phyloP scores from a whole-genome alignment of 2,113 vertebrate species.

The Varanus komodoensis region DNA sequence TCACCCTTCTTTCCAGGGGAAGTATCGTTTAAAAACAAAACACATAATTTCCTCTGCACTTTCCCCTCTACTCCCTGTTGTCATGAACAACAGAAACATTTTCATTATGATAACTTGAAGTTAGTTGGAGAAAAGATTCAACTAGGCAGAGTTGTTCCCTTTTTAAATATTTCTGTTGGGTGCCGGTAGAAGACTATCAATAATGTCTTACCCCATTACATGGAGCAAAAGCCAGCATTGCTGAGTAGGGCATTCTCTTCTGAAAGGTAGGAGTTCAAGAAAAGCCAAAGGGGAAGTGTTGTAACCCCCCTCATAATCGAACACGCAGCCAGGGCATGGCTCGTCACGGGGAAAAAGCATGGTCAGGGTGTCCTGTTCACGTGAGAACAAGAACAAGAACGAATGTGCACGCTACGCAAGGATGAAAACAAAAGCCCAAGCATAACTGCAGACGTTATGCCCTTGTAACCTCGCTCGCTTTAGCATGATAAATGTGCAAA shows the following conservation, averaged over 20 bases:
- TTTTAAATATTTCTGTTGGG: background rate
- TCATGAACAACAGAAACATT: fast-evolving
- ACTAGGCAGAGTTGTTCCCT: background rate
- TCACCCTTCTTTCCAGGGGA: background rate
- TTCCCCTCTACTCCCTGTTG: background rate
- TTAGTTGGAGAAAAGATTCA: background rate
- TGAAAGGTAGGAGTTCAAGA: background rate
- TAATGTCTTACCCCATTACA: slow-evolving; percentile 1
- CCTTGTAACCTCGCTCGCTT: too few species aligned
- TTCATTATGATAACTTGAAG: slow-evolving; percentile 21
- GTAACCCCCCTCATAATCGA: too few species aligned
- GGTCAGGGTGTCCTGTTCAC: too few species aligned
- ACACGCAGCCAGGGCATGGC: too few species aligned
- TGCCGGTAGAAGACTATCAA: background rate
- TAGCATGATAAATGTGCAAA: too few species aligned
- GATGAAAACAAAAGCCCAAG: too few species aligned
- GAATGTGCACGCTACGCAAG: too few species aligned
- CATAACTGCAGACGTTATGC: too few species aligned
- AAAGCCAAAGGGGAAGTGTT: slow-evolving; percentile 34
- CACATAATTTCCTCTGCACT: fast-evolving
- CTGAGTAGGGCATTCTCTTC: background rate
- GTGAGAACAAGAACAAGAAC: too few species aligned
- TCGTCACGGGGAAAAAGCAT: too few species aligned
- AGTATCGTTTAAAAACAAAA: background rate
- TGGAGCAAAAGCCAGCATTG: background rate